Conservation (phyloP, 2,888 invertebrate genomes). For the Agonopterix arenella region DNA sequence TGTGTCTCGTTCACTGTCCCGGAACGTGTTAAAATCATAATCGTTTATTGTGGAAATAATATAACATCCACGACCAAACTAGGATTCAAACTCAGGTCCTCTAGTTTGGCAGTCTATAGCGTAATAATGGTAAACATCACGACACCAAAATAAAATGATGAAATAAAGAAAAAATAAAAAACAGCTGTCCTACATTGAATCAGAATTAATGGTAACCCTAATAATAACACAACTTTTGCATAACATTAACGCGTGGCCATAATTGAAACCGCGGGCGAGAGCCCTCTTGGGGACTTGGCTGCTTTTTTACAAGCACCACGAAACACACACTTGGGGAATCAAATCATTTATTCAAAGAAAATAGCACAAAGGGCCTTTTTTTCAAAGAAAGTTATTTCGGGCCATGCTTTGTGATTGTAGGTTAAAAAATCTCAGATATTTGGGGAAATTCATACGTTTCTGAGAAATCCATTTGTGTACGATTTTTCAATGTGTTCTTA, state of each 20-base stretch:
- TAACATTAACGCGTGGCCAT: conserved; percentile 35
- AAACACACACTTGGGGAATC: conserved; percentile 14
- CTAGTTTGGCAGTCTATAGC: neutral
- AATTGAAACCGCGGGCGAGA: conserved; percentile 31
- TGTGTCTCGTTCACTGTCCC: too few species aligned
- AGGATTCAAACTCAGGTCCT: too few species aligned
- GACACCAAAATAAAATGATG: neutral
- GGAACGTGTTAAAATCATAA: neutral
- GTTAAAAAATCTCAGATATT: too few species aligned
- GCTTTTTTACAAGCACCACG: conserved; percentile 16
- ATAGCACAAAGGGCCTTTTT: neutral
- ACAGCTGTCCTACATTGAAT: conserved; percentile 4
- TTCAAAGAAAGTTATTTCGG: neutral
- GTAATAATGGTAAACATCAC: neutral
- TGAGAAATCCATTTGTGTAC: too few species aligned
- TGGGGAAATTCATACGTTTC: too few species aligned
- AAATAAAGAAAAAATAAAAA: neutral
- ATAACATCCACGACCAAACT: neutral
- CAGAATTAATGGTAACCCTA: conserved; percentile 12
- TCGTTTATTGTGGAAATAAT: neutral
- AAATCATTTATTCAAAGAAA: conserved; percentile 5
- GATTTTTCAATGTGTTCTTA: too few species aligned
- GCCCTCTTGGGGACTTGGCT: conserved; percentile 14
- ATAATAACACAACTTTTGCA: conserved; percentile 32
- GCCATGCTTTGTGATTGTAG: too few species aligned